These are phyloP conservation scores for Potamarius usumacintae DNA, from an alignment of 2,113 vertebrate species.

Conservation along the genomic window DNA sequence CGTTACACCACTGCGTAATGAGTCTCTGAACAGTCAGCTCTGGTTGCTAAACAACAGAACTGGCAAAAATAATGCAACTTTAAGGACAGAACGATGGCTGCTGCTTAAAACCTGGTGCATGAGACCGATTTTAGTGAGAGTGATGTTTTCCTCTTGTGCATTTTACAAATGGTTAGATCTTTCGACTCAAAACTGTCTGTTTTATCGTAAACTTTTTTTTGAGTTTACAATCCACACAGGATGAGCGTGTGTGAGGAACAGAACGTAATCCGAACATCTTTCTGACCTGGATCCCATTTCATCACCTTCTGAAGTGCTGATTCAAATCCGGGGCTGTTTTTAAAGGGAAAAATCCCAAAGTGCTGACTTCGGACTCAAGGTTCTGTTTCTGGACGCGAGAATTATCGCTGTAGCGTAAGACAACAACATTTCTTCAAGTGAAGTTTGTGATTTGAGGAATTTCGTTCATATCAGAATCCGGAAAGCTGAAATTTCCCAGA, in stretches of 20 bases:
- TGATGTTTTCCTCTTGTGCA: too few species aligned
- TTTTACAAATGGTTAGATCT: neutral
- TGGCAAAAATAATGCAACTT: neutral
- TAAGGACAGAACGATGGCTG: neutral
- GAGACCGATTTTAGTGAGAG: too few species aligned
- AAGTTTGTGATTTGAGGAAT: neutral
- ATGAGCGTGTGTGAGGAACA: neutral
- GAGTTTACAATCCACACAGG: neutral
- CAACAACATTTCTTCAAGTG: neutral
- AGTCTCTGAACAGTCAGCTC: neutral
- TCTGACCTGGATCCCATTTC: neutral
- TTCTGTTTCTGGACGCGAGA: neutral
- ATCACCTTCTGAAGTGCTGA: constrained; percentile 4
- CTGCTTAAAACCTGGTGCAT: neutral
- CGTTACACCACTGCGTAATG: neutral
- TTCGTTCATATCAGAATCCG: neutral
- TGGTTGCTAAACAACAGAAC: neutral
- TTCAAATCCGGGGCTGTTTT: neutral
- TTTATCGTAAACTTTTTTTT: neutral
- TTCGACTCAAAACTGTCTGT: neutral
- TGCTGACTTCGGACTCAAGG: neutral
- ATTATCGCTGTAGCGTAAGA: neutral
- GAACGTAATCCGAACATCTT: neutral
- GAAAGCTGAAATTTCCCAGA: neutral
- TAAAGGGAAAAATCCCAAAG: neutral